Evolutionary conservation across 2,113 vertebrate species (phyloP).

Genomic region (Centropus bengalensis): DNA sequence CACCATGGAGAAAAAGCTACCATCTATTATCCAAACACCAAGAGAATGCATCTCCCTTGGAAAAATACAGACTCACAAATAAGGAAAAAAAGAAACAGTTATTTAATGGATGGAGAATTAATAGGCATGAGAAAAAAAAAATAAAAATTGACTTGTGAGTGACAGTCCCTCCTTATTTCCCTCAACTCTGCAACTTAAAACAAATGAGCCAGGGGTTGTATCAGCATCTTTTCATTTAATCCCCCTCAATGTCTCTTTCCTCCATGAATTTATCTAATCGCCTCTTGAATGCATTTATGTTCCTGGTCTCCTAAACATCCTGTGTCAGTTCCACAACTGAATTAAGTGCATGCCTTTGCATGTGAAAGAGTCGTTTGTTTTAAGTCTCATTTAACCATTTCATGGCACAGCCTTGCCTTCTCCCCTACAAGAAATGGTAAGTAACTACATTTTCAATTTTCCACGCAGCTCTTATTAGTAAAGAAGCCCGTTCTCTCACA

Average conservation of each 20-base stretch:
- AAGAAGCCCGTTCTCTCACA: not conserved
- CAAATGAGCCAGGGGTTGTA: not conserved
- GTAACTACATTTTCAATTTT: not conserved
- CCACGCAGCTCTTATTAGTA: not conserved
- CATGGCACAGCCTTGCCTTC: not conserved
- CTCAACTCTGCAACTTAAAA: not conserved
- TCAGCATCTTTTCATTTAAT: not conserved
- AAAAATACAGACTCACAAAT: not conserved
- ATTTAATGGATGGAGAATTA: not conserved
- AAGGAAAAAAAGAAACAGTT: not conserved
- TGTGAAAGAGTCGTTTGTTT: not conserved
- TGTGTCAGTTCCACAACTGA: not conserved
- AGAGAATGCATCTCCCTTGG: not conserved
- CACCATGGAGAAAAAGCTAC: not conserved
- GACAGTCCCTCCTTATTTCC: not conserved
- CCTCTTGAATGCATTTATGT: not conserved
- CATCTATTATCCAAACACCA: not conserved
- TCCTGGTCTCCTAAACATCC: not conserved
- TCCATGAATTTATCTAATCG: not conserved
- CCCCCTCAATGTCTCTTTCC: not conserved
- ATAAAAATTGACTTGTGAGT: not conserved
- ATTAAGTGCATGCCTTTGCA: fast-evolving
- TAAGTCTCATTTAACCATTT: not conserved
- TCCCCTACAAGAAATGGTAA: not conserved
- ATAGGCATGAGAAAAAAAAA: not conserved